phyloP scores from a whole-genome alignment of 2,113 vertebrate species.

The Nycticorax nycticorax region DNA sequence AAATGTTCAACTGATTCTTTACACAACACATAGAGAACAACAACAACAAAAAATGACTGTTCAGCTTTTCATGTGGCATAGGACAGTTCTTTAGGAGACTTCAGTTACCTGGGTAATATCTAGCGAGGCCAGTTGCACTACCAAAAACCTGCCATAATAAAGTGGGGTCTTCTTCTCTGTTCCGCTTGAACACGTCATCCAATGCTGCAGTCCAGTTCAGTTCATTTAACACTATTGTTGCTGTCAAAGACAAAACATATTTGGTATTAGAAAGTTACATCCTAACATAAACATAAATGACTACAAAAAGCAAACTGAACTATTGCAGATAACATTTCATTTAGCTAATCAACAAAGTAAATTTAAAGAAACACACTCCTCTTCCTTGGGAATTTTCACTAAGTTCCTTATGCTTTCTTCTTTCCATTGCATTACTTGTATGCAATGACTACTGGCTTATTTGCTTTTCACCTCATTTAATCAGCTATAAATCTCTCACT shows the following conservation, averaged over 20 bases:
- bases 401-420: background rate
- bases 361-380: background rate
- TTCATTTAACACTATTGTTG: constrained; percentile 95
- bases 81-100: background rate
- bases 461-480: background rate
- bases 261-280: background rate
- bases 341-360: background rate
- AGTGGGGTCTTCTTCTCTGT: constrained; percentile 92
- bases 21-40: background rate
- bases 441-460: background rate
- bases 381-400: background rate
- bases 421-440: background rate
- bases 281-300: background rate
- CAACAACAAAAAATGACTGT: background rate
- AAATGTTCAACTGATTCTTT: background rate
- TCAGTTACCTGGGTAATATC: constrained; percentile 92
- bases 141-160: constrained; percentile 97
- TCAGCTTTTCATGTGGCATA: background rate
- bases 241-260: constrained; percentile 54
- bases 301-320: background rate
- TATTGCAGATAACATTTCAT: background rate
- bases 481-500: background rate
- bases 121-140: constrained; percentile 93
- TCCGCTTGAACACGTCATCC: constrained; percentile 91
- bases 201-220: constrained; percentile 93